phyloP scores from a whole-genome alignment of 2,113 vertebrate genomes.

The Pontoporia blainvillei region DNA sequence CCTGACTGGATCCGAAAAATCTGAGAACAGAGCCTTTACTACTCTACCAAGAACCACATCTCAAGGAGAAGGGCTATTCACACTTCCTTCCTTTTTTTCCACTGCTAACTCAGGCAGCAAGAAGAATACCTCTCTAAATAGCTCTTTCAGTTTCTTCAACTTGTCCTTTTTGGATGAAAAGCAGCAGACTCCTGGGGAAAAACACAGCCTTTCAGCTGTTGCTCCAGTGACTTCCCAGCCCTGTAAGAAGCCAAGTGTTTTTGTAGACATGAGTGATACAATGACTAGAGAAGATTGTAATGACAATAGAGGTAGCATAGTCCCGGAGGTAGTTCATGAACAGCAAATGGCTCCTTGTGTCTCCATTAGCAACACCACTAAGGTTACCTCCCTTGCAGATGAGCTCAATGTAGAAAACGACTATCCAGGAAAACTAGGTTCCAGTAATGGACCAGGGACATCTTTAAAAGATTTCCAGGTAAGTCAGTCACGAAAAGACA shows the following conservation, averaged over 20 bases:
- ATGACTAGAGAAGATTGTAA: background rate
- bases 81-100: constrained; percentile 87
- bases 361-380: background rate
- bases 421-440: background rate
- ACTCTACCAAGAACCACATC: constrained; percentile 65
- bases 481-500: constrained; percentile 32
- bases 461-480: constrained; percentile 36
- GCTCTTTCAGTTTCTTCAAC: constrained; percentile 85
- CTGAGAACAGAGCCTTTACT: constrained; percentile 66
- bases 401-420: background rate
- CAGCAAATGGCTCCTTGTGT: constrained; percentile 21
- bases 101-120: constrained; percentile 70
- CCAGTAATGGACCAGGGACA: background rate
- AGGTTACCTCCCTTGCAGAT: background rate
- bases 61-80: constrained; percentile 84
- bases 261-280: background rate
- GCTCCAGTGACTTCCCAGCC: constrained; percentile 53
- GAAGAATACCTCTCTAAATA: constrained; percentile 82
- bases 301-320: constrained; percentile 30
- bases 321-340: constrained; percentile 60
- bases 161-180: constrained; percentile 88
- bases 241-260: constrained; percentile 41
- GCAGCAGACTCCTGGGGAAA: constrained; percentile 66
- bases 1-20: constrained; percentile 80
- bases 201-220: constrained; percentile 37